Conservation (phyloP, 2,113 vertebrate species). For the Sphyrna mokarran region DNA sequence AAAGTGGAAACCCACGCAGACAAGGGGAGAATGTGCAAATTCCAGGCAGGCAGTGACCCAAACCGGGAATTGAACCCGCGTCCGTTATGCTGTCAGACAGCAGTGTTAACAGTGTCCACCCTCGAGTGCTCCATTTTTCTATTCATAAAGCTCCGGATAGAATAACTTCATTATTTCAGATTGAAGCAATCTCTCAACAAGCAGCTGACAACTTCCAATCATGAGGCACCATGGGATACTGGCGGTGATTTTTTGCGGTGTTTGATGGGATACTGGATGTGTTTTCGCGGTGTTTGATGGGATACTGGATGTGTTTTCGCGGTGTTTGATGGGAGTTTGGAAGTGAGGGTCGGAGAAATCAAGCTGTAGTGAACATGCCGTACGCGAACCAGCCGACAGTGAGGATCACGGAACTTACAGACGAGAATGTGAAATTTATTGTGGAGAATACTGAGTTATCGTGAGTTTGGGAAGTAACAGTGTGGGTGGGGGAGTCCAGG, state of each 20-base stretch:
- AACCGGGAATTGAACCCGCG: no score
- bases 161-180: no score
- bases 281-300: not conserved
- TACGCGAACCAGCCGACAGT: slow-evolving; percentile 96
- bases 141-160: no score
- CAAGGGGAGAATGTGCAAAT: no score
- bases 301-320: not conserved
- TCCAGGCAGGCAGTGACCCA: no score
- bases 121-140: no score
- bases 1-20: no score
- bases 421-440: slow-evolving; percentile 96
- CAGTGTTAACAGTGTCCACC: no score
- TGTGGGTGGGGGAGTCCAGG: not conserved
- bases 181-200: no score
- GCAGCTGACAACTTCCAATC: no score
- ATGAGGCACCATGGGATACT: not conserved
- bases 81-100: no score
- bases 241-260: not conserved
- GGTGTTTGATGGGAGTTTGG: not conserved
- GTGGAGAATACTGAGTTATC: slow-evolving; percentile 77
- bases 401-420: slow-evolving; percentile 85
- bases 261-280: not conserved
- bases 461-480: slow-evolving; percentile 56
- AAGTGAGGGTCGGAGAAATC: no score
- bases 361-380: slow-evolving; percentile 59